Evolutionary conservation across 2,888 invertebrate species (phyloP).

Genomic region (Orthosia gracilis): DNA sequence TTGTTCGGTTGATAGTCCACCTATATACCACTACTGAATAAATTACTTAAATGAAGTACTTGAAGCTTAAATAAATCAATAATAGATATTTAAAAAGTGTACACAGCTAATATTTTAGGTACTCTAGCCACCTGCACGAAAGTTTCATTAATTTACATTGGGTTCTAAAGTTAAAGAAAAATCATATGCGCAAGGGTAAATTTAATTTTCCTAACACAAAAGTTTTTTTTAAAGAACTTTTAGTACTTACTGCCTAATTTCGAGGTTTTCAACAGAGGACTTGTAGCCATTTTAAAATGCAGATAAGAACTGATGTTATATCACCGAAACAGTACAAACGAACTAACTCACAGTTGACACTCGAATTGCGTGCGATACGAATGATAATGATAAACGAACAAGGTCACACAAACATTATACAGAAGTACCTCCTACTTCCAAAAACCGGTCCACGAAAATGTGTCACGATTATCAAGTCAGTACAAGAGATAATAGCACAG

Average conservation of each 20-base stretch:
- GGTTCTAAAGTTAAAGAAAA: background rate
- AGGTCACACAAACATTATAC: slow-evolving; percentile 73
- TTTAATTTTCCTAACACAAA: background rate
- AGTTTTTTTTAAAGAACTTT: background rate
- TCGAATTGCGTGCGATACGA: slow-evolving; percentile 75
- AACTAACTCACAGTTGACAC: slow-evolving; percentile 72
- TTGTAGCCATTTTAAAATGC: slow-evolving; percentile 78
- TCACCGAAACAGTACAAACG: slow-evolving; percentile 65
- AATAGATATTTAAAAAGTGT: no score
- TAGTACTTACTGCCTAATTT: slow-evolving; percentile 81
- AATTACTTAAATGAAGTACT: no score
- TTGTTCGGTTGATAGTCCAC: no score
- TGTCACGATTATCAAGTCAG: slow-evolving; percentile 47
- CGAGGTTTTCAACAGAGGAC: slow-evolving; percentile 77
- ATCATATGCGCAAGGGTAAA: slow-evolving; percentile 1
- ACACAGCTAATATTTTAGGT: no score
- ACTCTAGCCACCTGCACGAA: slow-evolving; percentile 6
- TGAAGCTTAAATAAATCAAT: no score
- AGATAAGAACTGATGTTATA: slow-evolving; percentile 63
- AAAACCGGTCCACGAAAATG: slow-evolving; percentile 63
- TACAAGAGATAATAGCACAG: slow-evolving; percentile 1
- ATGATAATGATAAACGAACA: slow-evolving; percentile 78
- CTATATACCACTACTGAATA: no score
- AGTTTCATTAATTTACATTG: slow-evolving; percentile 22
- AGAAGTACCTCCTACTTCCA: slow-evolving; percentile 42